A percentile compares a stretch with the other conserved stretches of the same genome.
These are phyloP conservation scores for Pachypanchax playfairii DNA, from an alignment of 2,113 vertebrate genomes.

Conservation along the genomic window DNA sequence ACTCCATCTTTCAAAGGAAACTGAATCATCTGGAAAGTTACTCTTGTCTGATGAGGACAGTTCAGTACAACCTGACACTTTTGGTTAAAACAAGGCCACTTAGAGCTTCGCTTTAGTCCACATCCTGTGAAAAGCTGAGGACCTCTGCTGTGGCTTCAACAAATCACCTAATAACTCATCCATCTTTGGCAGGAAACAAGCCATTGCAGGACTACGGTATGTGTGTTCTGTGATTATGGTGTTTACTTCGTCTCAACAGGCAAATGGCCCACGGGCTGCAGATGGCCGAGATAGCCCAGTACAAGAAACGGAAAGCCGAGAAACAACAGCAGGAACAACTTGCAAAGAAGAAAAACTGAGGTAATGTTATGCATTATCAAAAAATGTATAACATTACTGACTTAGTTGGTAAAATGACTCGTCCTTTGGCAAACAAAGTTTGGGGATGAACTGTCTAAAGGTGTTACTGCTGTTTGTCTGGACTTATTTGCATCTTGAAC, in stretches of 20 bases:
- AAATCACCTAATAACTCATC: too few relatives aligned
- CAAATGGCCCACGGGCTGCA: slow-evolving; percentile 84
- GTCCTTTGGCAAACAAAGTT: slow-evolving; percentile 35
- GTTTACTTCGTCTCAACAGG: slow-evolving; percentile 74
- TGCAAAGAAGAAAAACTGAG: slow-evolving; percentile 84
- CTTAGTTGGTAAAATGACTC: slow-evolving; percentile 48
- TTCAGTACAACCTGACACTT: too few relatives aligned
- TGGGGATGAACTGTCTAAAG: slow-evolving; percentile 27
- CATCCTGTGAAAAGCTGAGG: neutral
- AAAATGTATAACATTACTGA: slow-evolving; percentile 77
- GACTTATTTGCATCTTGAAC: slow-evolving; percentile 18
- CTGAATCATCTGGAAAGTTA: too few relatives aligned
- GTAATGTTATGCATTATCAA: slow-evolving; percentile 80
- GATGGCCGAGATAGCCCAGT: slow-evolving; percentile 83
- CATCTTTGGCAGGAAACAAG: neutral
- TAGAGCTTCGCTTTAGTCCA: too few relatives aligned
- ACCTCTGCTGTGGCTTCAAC: too few relatives aligned
- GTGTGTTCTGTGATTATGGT: slow-evolving; percentile 50
- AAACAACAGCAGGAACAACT: slow-evolving; percentile 77
- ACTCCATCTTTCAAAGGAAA: too few relatives aligned
- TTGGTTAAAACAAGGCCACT: too few relatives aligned
- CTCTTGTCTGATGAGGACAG: too few relatives aligned
- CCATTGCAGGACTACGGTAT: slow-evolving; percentile 20
- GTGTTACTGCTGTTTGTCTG: slow-evolving; percentile 18
- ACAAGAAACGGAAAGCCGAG: slow-evolving; percentile 84